Evolutionary conservation across 1,140 invertebrate genomes (phyloP).

Genomic region (Tyrophagus putrescentiae): DNA sequence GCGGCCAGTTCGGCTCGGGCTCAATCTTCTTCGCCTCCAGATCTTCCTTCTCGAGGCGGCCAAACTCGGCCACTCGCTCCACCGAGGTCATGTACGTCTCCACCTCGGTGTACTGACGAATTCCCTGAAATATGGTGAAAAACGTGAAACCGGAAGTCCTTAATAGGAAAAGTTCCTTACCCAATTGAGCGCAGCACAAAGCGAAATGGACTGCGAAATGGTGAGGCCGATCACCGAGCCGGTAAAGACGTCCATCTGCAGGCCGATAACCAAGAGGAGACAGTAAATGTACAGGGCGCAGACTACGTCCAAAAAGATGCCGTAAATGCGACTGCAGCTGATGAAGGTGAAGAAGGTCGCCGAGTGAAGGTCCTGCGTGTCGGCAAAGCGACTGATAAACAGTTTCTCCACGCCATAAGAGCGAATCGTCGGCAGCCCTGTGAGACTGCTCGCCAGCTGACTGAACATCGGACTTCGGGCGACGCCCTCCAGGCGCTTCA

Average conservation of each 20-base stretch:
- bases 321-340: conserved; percentile 61
- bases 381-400: conserved; percentile 46
- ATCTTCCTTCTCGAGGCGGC: conserved; percentile 44
- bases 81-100: conserved; percentile 62
- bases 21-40: conserved; percentile 33
- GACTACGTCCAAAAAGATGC: conserved; percentile 59
- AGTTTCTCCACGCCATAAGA: conserved; percentile 38
- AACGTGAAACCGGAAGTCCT: conserved; percentile 43
- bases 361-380: conserved; percentile 49
- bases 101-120: conserved; percentile 61
- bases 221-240: conserved; percentile 37
- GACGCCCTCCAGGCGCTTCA: conserved; percentile 52
- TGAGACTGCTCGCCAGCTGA: conserved; percentile 37
- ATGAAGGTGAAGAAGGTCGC: conserved; percentile 57
- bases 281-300: conserved; percentile 50
- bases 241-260: not conserved
- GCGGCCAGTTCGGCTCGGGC: conserved; percentile 42
- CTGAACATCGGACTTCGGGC: conserved; percentile 40
- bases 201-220: conserved; percentile 56
- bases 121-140: conserved; percentile 40
- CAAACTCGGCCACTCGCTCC: conserved; percentile 50
- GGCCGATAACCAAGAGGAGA: conserved; percentile 29
- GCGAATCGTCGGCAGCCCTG: conserved; percentile 39
- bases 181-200: conserved; percentile 66
- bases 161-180: conserved; percentile 46